phyloP scores from a whole-genome alignment of 2,888 invertebrate genomes.

The Tethea ocularis region DNA sequence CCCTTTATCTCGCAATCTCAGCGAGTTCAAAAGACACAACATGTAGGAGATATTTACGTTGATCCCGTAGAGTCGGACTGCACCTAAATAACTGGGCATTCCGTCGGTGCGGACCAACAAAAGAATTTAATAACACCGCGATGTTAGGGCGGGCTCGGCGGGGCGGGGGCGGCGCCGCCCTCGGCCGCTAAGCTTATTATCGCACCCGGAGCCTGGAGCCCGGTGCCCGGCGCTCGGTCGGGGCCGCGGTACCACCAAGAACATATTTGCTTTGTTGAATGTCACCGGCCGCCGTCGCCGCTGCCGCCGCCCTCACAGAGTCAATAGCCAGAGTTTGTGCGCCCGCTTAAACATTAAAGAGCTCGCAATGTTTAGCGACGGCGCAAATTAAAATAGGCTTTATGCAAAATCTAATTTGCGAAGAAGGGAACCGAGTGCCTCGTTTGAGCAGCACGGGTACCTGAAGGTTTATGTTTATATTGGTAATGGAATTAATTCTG shows the following conservation, averaged over 20 bases:
- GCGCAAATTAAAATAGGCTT: constrained; percentile 83
- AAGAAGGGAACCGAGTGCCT: constrained; percentile 67
- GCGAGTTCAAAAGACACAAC: constrained; percentile 65
- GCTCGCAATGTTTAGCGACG: constrained; percentile 77
- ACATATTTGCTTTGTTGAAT: constrained; percentile 78
- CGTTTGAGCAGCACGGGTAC: constrained; percentile 64
- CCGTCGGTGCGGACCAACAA: constrained; percentile 63
- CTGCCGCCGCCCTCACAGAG: constrained; percentile 52
- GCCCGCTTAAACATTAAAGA: constrained; percentile 79
- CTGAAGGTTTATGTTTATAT: constrained; percentile 64
- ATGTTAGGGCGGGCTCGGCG: constrained; percentile 56
- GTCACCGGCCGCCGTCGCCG: constrained; percentile 62
- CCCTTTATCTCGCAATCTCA: constrained; percentile 53
- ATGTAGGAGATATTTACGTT: constrained; percentile 63
- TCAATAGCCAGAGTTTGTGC: constrained; percentile 66
- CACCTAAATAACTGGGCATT: constrained; percentile 73
- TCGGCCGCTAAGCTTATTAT: constrained; percentile 77
- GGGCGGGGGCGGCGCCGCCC: constrained; percentile 52
- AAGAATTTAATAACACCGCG: constrained; percentile 79
- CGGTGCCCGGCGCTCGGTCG: constrained; percentile 27
- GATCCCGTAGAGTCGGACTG: constrained; percentile 65
- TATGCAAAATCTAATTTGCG: constrained; percentile 81
- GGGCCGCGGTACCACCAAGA: constrained; percentile 52
- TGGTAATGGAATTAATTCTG: constrained; percentile 78
- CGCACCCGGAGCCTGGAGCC: constrained; percentile 46